Evolutionary conservation across 2,797 vertebrate genomes (phyloP).

Genomic region (Sebastes taczanowskii): DNA sequence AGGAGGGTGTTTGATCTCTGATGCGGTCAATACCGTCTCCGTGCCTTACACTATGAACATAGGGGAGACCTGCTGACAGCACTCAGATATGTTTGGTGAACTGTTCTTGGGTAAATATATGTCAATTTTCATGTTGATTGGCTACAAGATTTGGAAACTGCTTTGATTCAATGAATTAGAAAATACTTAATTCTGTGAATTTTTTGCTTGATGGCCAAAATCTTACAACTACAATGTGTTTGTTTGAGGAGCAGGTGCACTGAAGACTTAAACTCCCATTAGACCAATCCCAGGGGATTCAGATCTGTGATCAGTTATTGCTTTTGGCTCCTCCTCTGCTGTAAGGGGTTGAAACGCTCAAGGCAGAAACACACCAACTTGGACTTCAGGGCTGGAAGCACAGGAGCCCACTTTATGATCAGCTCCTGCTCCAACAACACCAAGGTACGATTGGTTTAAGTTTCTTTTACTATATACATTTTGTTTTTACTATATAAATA

Average conservation of each 20-base stretch:
- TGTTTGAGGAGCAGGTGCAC: slow-evolving; percentile 70
- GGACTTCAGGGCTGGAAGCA: slow-evolving; percentile 64
- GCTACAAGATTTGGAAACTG: neutral
- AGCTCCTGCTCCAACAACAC: slow-evolving; percentile 38
- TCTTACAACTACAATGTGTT: neutral
- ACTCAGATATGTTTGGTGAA: slow-evolving; percentile 26
- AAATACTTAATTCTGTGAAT: neutral
- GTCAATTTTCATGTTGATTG: slow-evolving; percentile 25
- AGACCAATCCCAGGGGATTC: slow-evolving; percentile 72
- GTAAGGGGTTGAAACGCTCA: slow-evolving; percentile 73
- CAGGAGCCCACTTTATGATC: slow-evolving; percentile 51
- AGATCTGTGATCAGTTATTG: slow-evolving; percentile 78
- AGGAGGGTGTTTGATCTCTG: slow-evolving; percentile 78
- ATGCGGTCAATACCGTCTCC: slow-evolving; percentile 75
- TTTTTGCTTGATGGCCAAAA: neutral
- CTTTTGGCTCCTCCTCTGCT: slow-evolving; percentile 89
- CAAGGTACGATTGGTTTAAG: slow-evolving; percentile 56
- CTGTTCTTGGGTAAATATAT: slow-evolving; percentile 28
- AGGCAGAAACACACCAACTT: slow-evolving; percentile 69
- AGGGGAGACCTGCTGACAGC: slow-evolving; percentile 51
- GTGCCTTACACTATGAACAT: slow-evolving; percentile 61
- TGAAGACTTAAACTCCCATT: slow-evolving; percentile 69
- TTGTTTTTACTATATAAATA: neutral
- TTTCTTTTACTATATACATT: neutral
- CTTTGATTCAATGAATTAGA: neutral